Evolutionary conservation across 2,797 vertebrate genomes (phyloP).

Genomic region (Anguilla megastoma): DNA sequence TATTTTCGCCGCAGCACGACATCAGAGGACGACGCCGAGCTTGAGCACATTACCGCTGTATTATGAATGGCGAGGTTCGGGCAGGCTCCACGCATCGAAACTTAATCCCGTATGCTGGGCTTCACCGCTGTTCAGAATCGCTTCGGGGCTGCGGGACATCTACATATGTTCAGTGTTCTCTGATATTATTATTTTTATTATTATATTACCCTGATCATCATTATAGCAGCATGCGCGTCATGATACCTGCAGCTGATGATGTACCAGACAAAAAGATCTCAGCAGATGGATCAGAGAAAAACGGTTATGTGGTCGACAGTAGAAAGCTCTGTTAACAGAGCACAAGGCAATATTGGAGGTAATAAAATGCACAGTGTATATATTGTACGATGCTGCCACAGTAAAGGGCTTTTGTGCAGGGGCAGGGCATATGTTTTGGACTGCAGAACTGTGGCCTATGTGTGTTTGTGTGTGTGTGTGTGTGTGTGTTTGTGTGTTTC

Average conservation of each 20-base stretch:
- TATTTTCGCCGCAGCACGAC: not conserved
- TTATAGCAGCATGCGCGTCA: not conserved
- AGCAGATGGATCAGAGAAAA: not conserved
- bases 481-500: too few relatives aligned
- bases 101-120: not conserved
- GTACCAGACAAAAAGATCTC: not conserved
- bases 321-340: not conserved
- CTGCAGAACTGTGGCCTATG: too few relatives aligned
- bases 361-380: not conserved
- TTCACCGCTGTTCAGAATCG: not conserved
- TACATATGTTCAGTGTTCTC: not conserved
- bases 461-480: too few relatives aligned
- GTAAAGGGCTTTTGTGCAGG: not conserved
- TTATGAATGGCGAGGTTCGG: not conserved
- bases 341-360: not conserved
- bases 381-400: not conserved
- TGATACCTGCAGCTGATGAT: not conserved
- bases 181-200: not conserved
- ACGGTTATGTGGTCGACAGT: not conserved
- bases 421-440: not conserved
- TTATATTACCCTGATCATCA: not conserved
- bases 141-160: not conserved
- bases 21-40: not conserved
- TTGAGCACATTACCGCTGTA: not conserved
- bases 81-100: not conserved